These are phyloP conservation scores for Lathronympha strigana DNA, from an alignment of 2,888 invertebrate genomes.

Conservation along the genomic window DNA sequence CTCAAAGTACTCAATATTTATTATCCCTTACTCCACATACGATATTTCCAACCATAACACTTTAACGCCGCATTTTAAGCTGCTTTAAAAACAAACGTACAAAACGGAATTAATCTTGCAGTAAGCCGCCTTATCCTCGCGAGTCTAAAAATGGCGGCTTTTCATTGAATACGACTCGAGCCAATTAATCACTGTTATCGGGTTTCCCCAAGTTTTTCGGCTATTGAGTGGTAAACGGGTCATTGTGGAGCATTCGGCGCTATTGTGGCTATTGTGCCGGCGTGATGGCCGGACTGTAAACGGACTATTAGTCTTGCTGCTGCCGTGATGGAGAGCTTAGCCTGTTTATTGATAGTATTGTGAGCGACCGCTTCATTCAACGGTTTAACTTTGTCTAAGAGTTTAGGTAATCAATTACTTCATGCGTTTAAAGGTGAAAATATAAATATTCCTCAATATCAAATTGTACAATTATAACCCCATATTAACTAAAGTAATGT, in stretches of 20 bases:
- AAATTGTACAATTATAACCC: too few relatives aligned
- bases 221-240: slow-evolving; percentile 52
- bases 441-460: too few relatives aligned
- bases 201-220: slow-evolving; percentile 75
- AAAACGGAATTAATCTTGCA: slow-evolving; percentile 45
- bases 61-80: not conserved
- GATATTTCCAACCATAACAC: slow-evolving; percentile 15
- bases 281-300: slow-evolving; percentile 64
- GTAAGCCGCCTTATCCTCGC: slow-evolving; percentile 60
- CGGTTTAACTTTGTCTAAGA: slow-evolving; percentile 5
- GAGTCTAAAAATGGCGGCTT: slow-evolving; percentile 60
- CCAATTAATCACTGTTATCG: slow-evolving; percentile 84
- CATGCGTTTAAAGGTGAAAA: not conserved
- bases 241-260: slow-evolving; percentile 64
- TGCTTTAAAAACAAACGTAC: slow-evolving; percentile 29
- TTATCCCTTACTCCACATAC: slow-evolving; percentile 4
- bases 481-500: too few relatives aligned
- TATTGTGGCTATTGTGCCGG: slow-evolving; percentile 62
- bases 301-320: slow-evolving; percentile 74
- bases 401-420: slow-evolving; percentile 3
- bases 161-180: slow-evolving; percentile 81
- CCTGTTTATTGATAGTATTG: slow-evolving; percentile 31
- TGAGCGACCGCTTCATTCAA: not conserved
- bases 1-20: slow-evolving; percentile 9
- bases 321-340: slow-evolving; percentile 42